phyloP scores from a whole-genome alignment of 2,113 vertebrate species.

The Archilochus colubris region DNA sequence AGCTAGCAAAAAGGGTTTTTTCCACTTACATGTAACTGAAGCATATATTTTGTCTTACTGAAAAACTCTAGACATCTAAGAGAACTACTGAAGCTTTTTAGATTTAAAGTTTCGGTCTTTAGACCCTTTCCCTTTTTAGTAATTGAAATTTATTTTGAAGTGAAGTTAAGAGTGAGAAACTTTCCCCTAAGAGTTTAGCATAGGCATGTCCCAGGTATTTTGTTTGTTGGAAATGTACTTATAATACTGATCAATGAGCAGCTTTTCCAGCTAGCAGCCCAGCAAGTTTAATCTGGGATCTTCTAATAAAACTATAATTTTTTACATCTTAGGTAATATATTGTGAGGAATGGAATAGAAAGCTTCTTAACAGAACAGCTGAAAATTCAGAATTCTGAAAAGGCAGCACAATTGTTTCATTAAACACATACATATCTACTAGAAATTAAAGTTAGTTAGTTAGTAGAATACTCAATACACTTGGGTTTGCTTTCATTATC shows the following conservation, averaged over 20 bases:
- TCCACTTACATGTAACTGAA: background rate
- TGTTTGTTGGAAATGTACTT: background rate
- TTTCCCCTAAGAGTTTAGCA: background rate
- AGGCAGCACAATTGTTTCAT: background rate
- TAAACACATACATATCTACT: background rate
- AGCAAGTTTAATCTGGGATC: background rate
- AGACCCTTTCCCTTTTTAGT: background rate
- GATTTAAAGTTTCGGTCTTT: background rate
- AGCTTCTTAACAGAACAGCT: background rate
- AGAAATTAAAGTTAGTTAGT: background rate
- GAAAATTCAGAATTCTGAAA: background rate
- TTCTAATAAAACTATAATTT: background rate
- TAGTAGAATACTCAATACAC: background rate
- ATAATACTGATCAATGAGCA: background rate
- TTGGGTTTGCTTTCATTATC: background rate
- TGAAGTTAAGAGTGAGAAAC: background rate
- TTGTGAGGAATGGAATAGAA: background rate
- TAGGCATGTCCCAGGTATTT: rapidly evolving
- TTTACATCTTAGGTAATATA: background rate
- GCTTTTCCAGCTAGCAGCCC: background rate
- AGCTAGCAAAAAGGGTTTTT: rapidly evolving
- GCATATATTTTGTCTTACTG: background rate
- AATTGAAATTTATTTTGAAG: background rate
- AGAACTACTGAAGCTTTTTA: background rate
- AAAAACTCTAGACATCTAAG: background rate